Evolutionary conservation across 2,797 vertebrate species (phyloP).

Genomic region (Channa striata): DNA sequence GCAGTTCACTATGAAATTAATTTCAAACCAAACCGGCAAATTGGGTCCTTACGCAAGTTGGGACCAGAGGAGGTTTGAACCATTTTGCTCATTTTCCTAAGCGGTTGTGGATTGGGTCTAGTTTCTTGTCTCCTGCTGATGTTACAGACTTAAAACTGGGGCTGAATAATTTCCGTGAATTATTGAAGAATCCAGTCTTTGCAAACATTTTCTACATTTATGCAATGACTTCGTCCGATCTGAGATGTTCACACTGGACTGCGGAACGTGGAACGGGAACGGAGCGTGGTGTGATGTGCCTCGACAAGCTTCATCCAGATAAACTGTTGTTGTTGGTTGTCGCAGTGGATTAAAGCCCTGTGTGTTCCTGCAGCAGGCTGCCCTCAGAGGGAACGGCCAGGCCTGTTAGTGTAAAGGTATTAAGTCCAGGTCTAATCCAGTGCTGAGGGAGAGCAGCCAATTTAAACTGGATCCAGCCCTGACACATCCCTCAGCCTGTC

Average conservation of each 20-base stretch:
- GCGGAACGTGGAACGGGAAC: background rate
- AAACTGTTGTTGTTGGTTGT: constrained; percentile 56
- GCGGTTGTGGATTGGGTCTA: no score
- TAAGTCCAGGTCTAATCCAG: constrained; percentile 74
- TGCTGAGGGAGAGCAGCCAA: constrained; percentile 68
- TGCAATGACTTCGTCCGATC: background rate
- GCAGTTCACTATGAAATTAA: no score
- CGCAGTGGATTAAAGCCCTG: constrained; percentile 64
- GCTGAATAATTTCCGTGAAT: background rate
- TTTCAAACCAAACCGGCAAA: no score
- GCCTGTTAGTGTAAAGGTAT: constrained; percentile 77
- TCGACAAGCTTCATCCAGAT: constrained; percentile 37
- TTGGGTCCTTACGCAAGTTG: no score
- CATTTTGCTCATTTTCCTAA: no score
- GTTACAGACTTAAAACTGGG: no score
- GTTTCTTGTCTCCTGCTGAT: no score
- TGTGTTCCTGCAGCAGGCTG: constrained; percentile 65
- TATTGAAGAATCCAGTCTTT: no score
- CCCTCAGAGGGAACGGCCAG: constrained; percentile 47
- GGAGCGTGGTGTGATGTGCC: background rate
- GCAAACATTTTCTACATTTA: background rate
- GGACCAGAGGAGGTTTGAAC: no score
- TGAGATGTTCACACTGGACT: background rate
- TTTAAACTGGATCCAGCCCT: constrained; percentile 62
- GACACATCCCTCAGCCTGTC: background rate